Percentiles rank a stretch among this genome's conserved stretches.
Evolutionary conservation across 2,113 vertebrate genomes (phyloP).

Genomic region (Bettongia penicillata): DNA sequence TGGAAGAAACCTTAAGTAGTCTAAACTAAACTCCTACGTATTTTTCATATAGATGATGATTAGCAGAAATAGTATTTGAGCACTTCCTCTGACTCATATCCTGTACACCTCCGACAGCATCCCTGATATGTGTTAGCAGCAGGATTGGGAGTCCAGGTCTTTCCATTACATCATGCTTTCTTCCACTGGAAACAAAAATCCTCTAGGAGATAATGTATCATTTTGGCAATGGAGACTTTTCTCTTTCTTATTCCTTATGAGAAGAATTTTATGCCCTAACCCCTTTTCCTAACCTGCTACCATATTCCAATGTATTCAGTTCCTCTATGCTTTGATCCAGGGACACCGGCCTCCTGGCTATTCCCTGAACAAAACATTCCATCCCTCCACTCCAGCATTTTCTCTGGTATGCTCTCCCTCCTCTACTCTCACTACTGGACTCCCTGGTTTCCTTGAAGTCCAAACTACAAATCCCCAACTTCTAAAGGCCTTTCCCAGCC

Average conservation of each 20-base stretch:
- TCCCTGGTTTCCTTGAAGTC: neutral
- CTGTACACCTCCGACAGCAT: neutral
- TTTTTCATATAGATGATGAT: neutral
- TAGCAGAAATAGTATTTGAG: neutral
- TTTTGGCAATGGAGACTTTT: neutral
- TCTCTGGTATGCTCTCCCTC: neutral
- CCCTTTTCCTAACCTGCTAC: neutral
- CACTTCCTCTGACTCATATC: neutral
- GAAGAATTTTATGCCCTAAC: neutral
- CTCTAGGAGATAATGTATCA: neutral
- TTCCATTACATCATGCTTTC: neutral
- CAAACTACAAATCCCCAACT: no score
- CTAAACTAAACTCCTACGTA: neutral
- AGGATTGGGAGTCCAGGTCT: neutral
- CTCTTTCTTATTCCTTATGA: neutral
- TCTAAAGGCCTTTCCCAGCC: no score
- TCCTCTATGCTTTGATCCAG: neutral
- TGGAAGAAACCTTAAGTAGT: neutral
- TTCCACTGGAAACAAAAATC: neutral
- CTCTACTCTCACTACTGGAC: neutral
- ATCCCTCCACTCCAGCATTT: neutral
- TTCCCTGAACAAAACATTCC: neutral
- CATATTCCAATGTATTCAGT: neutral
- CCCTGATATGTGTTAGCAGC: neutral
- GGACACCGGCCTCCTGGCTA: neutral